phyloP scores from a whole-genome alignment of 2,113 vertebrate species.

The Scartelaos histophorus region DNA sequence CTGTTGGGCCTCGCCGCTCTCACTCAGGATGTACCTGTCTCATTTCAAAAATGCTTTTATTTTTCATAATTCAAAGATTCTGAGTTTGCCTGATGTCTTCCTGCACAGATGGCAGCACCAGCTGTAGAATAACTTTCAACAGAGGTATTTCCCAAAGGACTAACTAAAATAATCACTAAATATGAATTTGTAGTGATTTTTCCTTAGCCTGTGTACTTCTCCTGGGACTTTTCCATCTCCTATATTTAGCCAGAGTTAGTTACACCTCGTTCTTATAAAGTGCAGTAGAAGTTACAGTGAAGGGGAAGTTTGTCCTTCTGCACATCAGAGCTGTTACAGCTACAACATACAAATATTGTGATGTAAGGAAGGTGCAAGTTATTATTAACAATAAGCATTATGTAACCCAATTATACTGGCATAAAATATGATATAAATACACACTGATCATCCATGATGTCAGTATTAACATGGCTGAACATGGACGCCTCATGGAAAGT shows the following conservation, averaged over 20 bases:
- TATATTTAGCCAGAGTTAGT: constrained; percentile 53
- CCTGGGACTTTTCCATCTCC: constrained; percentile 56
- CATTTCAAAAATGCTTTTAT: constrained; percentile 48
- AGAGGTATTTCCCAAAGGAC: constrained; percentile 64
- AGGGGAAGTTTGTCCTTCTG: constrained; percentile 1
- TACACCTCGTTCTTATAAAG: constrained; percentile 41
- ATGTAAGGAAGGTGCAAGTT: neutral
- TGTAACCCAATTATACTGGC: neutral
- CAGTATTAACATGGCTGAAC: neutral
- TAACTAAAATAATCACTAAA: constrained; percentile 69
- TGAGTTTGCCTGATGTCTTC: constrained; percentile 57
- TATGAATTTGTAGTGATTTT: constrained; percentile 67
- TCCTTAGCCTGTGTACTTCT: constrained; percentile 42
- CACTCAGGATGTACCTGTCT: constrained; percentile 19
- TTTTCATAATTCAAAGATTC: constrained; percentile 53
- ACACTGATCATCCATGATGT: constrained; percentile 34
- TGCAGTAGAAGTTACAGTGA: constrained; percentile 17
- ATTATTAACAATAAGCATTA: neutral
- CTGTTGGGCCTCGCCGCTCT: constrained; percentile 49
- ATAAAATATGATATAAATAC: constrained; percentile 34
- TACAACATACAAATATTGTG: neutral
- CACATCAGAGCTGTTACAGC: neutral
- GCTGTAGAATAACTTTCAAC: constrained; percentile 71
- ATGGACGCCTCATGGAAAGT: neutral
- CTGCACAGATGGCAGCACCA: constrained; percentile 67